Evolutionary conservation across 2,797 vertebrate species (phyloP), one percentile per base, ranked within the genome.

Genomic region (Masticophis lateralis): DNA sequence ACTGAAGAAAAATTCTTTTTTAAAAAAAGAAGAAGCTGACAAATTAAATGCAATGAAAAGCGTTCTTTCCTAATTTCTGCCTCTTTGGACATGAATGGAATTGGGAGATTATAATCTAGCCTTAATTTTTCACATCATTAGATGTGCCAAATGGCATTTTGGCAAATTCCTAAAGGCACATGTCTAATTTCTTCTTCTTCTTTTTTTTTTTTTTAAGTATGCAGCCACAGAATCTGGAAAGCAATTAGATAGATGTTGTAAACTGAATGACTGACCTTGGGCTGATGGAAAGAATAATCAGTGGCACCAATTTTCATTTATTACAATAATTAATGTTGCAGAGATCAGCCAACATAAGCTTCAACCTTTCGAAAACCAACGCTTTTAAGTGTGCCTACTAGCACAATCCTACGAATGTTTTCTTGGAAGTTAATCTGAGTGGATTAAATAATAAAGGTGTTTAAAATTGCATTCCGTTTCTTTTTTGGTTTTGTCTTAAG

Each of bases 51-150:
- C 47, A 60, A 79, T 43, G 55, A 51, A 61, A 87, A 57, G n/a
- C 11, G 2, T 92, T 92, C 43, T 88, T 32, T 92, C 4, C 66
- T 20, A n/a, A 74, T 61, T 92, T 92, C 61, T 43, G 32, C 61
- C 32, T 47, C 7, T 25, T 88, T 57, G 61, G 14, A 25, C 86
- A 69, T 88, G 91, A 88, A 88, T 92, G 25, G 32, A 57, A 88
- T 92, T 88, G 87, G 25, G 22, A 92, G 60, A 87, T 63, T 87
- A 91, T 92, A 87, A 66, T 92, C 51, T 87, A 37, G 25, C n/a
- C 37, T 86, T 86, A 37, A 89, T 66, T 92, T 92, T 57, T 89
- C 55, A 88, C 91, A 92, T 88, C 51, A 69, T 88, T 88, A 88
- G 56, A 57, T 92, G 22, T 74, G 25, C 28, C 91, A 88, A 88